Conservation (phyloP, 2,113 vertebrate genomes). For the Silurus meridionalis region DNA sequence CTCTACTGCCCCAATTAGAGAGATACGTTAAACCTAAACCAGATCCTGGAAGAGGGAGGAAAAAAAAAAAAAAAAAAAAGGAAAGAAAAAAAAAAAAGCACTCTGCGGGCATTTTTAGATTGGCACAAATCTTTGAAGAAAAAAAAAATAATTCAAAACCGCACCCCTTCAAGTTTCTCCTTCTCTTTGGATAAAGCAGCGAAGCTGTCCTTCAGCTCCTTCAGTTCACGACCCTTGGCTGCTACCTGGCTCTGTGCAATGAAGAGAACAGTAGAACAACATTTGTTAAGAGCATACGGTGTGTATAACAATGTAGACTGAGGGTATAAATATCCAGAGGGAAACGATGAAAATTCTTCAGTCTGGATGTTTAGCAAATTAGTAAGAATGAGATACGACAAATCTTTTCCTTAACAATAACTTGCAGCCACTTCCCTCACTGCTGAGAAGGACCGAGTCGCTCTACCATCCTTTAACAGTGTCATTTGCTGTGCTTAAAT, state of each 20-base stretch:
- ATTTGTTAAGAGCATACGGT: slow-evolving; percentile 2
- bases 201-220: slow-evolving; percentile 80
- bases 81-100: slow-evolving; percentile 6
- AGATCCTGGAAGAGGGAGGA: slow-evolving; percentile 40
- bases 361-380: not conserved
- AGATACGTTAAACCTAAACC: slow-evolving; percentile 67
- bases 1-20: slow-evolving; percentile 73
- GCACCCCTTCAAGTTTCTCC: slow-evolving; percentile 78
- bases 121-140: slow-evolving; percentile 61
- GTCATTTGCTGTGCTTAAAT: not conserved
- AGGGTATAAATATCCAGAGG: not conserved
- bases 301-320: not conserved
- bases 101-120: slow-evolving; percentile 58
- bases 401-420: not conserved
- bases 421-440: not conserved
- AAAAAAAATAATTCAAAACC: slow-evolving; percentile 63
- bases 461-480: not conserved
- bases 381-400: not conserved
- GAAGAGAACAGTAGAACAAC: slow-evolving; percentile 46
- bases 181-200: slow-evolving; percentile 79
- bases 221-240: slow-evolving; percentile 88
- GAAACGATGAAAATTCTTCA: not conserved
- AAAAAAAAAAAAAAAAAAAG: slow-evolving; percentile 15
- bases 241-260: slow-evolving; percentile 82
- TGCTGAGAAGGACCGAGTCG: not conserved